Evolutionary conservation across 2,888 invertebrate genomes (phyloP), one percentile per base, ranked within the genome.

Genomic region (Chrysotoxum bicinctum): DNA sequence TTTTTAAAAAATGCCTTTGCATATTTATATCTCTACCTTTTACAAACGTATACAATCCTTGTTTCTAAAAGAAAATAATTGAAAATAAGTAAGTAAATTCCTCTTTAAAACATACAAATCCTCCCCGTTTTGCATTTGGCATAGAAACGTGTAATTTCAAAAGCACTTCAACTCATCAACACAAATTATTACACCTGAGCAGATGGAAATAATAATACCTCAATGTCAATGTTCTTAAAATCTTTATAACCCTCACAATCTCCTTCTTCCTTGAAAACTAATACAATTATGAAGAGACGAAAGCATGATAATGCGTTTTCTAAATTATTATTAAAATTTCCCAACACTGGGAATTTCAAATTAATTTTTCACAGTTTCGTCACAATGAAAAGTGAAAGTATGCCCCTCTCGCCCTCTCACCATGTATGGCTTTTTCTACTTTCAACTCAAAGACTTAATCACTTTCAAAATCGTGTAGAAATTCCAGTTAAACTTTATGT

Each of bases 211-310:
- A 74, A 69, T 74, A 74, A 69, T 74, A 78, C 74, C 74, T 77
- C 77, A 76, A 52, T 26, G 56, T 23, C 73, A 73, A 73, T 73
- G 58, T 32, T 64, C 19, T 40, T 64, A 9, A 43, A 62, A 45
- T 45, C 45, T 64, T 58, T 35, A 58, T 58, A 58, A 58, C 14
- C 35, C 12, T 7, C 19, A 45, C 6, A 35, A 1, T 12, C 3
- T 10, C 19, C 19, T 43, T 16, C 16, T 23, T 23, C 2, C 5
- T 30, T 9, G 35, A 76, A 76, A 76, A 76, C 62, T 68, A 73
- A 85, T 85, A 81, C 85, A 85, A 85, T 85, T 85, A 81, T 85
- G 85, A 85, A 81, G 76, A 76, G 62, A 77, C 80, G 64, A 81
- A 85, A 72, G 81, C 76, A 64, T 56, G 81, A 58, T 73, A 80